Evolutionary conservation across 1,140 invertebrate genomes (phyloP), one percentile per base, ranked within the genome.

Genomic region (Sipha flava): DNA sequence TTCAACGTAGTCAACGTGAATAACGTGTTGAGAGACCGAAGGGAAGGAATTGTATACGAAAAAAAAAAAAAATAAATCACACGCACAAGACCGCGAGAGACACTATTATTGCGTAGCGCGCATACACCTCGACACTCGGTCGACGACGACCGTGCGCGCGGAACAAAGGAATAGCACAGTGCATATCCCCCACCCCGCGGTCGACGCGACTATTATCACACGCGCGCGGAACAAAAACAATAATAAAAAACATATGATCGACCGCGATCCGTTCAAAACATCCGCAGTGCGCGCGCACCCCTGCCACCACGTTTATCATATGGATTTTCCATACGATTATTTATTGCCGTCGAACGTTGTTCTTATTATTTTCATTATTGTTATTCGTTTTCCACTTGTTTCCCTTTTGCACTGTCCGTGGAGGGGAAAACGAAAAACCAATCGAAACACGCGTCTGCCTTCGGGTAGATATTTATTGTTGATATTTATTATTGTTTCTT

Each of bases 211-310:
- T 77, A 37, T 75, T 54, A 77, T 43, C 73, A 59, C 73, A 77
- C 72, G 52, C 73, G 73, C 49, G 12, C 73, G 21, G 73, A 77
- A 77, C 73, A 59, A 77, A 77, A 77, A 77, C 73, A 77, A 77
- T 77, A 77, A 77, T 77, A 77, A 77, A 77, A 77, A 77, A 59
- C 73, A 77, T 77, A 77, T 77, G 73, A 59, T 77, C n/a, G 52
- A 75, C 70, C 70, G 47, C 70, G n/a, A 23, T 23, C 49, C 45
- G 68, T 49, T 77, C 73, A 52, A 54, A 73, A 52, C 45, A 73
- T 73, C 47, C 26, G 49, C 31, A 4, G n/a, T 54, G 31, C 73
- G 47, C 73, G 49, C 73, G 52, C 52, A 29, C 26, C 26, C 5
- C 12, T 5, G 6, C 23, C 12, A 31, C 14, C 59, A 26, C 10